These are phyloP conservation scores for Diacarnus erythraeanus DNA, from an alignment of 37 sponge, comb jelly and placozoan genomes.

Conservation along the genomic window DNA sequence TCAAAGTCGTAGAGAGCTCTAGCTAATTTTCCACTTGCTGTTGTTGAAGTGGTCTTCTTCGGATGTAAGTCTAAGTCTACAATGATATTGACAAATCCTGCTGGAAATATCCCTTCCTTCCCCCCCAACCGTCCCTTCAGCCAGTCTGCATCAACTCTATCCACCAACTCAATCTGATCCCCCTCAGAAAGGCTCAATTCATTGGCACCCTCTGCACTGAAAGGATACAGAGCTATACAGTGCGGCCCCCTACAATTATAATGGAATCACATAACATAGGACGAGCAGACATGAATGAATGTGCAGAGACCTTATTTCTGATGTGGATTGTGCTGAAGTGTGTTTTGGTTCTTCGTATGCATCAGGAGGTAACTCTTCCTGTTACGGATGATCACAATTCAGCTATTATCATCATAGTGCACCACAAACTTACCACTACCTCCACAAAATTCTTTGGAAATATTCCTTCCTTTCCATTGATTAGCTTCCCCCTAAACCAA, in stretches of 20 bases:
- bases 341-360: conserved; percentile 8
- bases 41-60: background rate
- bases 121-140: conserved; percentile 55
- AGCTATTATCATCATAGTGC: too few species aligned
- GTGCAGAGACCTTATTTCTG: conserved; percentile 5
- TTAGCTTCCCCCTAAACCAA: conserved; percentile 79
- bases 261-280: background rate
- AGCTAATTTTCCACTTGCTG: background rate
- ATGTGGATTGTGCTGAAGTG: background rate
- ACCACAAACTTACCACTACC: conserved; percentile 47
- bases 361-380: conserved; percentile 52
- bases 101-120: conserved; percentile 70
- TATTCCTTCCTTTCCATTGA: conserved; percentile 62
- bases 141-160: conserved; percentile 66
- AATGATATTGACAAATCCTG: conserved; percentile 70
- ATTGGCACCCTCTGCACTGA: conserved; percentile 48
- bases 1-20: conserved; percentile 69
- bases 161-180: conserved; percentile 64
- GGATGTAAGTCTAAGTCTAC: conserved; percentile 21
- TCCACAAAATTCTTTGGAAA: conserved; percentile 83
- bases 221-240: conserved; percentile 61
- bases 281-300: background rate
- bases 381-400: background rate
- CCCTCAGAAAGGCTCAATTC: conserved; percentile 69
- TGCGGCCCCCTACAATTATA: conserved; percentile 45